Conservation (phyloP, 1,140 invertebrate genomes). For the Brachionus sp. region DNA sequence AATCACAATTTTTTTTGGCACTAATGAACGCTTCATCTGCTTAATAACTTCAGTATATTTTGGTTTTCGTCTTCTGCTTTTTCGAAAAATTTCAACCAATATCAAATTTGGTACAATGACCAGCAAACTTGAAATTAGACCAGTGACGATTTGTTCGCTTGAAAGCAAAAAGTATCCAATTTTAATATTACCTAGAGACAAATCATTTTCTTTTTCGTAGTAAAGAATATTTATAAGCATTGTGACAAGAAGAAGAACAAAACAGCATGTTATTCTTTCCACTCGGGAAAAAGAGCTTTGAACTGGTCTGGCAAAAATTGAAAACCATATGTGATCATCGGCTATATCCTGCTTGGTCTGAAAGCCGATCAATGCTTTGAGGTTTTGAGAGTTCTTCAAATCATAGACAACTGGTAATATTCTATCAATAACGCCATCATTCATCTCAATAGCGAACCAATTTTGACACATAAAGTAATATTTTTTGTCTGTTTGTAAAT, state of each 20-base stretch:
- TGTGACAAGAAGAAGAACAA: slow-evolving; percentile 62
- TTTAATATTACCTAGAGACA: slow-evolving; percentile 51
- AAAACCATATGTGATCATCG: slow-evolving; percentile 65
- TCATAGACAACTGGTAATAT: slow-evolving; percentile 63
- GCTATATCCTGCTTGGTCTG: slow-evolving; percentile 60
- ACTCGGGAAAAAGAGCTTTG: slow-evolving; percentile 61
- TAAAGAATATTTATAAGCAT: slow-evolving; percentile 66
- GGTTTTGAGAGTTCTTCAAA: slow-evolving; percentile 59
- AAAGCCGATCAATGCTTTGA: slow-evolving; percentile 61
- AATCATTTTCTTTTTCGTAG: slow-evolving; percentile 55
- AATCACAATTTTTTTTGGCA: neutral
- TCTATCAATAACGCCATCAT: slow-evolving; percentile 62
- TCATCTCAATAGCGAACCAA: slow-evolving; percentile 65
- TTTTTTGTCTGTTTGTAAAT: slow-evolving; percentile 63
- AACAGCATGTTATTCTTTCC: slow-evolving; percentile 63
- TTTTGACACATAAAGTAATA: slow-evolving; percentile 62
- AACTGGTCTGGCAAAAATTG: slow-evolving; percentile 62
- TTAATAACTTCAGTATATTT: neutral
- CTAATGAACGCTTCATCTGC: neutral
- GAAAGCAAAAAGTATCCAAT: slow-evolving; percentile 61
- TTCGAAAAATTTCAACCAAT: slow-evolving; percentile 29
- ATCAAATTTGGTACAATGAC: slow-evolving; percentile 20
- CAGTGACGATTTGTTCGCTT: slow-evolving; percentile 57
- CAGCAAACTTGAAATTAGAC: slow-evolving; percentile 22
- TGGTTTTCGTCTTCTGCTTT: neutral